Evolutionary conservation across 2,113 vertebrate species (phyloP).

Genomic region (Scomber japonicus): DNA sequence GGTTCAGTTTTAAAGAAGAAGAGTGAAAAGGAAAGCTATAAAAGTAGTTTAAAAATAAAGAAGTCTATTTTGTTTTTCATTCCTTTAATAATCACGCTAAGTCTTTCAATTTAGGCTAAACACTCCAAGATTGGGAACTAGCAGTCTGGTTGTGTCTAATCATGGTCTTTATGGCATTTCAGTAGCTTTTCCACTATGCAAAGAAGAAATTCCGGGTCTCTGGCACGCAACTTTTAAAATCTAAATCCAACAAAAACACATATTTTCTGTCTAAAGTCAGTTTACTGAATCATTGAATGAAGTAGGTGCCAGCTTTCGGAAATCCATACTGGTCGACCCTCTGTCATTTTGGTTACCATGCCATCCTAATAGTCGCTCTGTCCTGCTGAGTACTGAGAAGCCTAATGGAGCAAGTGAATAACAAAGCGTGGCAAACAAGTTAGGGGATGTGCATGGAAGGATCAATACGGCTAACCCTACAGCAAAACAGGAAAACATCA

Average conservation of each 20-base stretch:
- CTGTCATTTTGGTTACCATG: slow-evolving; percentile 48
- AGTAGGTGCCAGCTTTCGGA: not conserved
- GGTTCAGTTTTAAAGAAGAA: too few species aligned
- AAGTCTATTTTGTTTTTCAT: too few species aligned
- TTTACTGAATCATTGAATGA: not conserved
- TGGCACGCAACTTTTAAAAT: not conserved
- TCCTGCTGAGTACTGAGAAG: slow-evolving; percentile 38
- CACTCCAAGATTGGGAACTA: too few species aligned
- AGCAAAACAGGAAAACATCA: slow-evolving; percentile 57
- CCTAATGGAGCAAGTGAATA: slow-evolving; percentile 58
- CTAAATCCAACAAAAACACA: too few species aligned
- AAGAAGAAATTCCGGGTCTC: not conserved
- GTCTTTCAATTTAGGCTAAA: too few species aligned
- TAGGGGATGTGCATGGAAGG: slow-evolving; percentile 26
- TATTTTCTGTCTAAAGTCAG: too few species aligned
- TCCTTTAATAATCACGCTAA: too few species aligned
- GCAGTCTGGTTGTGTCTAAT: too few species aligned
- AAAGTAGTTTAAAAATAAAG: too few species aligned
- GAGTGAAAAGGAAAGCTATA: too few species aligned
- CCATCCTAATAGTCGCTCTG: slow-evolving; percentile 28
- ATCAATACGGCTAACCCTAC: slow-evolving; percentile 61
- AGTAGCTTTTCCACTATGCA: too few species aligned
- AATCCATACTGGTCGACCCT: not conserved
- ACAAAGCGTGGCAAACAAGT: slow-evolving; percentile 58
- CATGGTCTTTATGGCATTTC: too few species aligned